These are phyloP conservation scores for Pomatorhinus ruficollis DNA, from an alignment of 2,113 vertebrate genomes.

Conservation along the genomic window DNA sequence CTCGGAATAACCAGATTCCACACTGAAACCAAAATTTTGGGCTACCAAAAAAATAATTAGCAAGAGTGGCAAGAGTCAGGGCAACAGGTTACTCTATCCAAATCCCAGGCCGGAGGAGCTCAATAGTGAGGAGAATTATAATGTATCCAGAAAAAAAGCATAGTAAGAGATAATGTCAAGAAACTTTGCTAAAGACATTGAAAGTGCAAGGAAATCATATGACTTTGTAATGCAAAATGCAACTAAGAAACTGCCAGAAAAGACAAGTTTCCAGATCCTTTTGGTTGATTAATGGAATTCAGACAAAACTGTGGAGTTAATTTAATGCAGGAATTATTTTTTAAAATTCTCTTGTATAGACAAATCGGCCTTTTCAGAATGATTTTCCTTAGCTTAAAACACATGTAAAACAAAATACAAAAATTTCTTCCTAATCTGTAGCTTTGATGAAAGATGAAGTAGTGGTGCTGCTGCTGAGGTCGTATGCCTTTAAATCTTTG, in stretches of 20 bases:
- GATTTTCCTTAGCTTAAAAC: not conserved
- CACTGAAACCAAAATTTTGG: not conserved
- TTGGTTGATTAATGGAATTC: not conserved
- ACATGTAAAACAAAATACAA: not conserved
- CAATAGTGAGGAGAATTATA: not conserved
- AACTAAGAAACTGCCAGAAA: not conserved
- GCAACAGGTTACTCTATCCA: not conserved
- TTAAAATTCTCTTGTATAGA: not conserved
- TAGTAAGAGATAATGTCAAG: not conserved
- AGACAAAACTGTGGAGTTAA: not conserved
- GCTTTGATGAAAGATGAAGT: not conserved
- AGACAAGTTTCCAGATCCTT: not conserved
- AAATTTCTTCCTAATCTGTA: not conserved
- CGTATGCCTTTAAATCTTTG: not conserved
- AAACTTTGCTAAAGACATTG: not conserved
- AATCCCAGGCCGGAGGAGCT: not conserved
- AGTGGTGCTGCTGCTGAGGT: not conserved
- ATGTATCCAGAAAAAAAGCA: not conserved
- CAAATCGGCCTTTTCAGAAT: not conserved
- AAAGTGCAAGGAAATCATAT: not conserved
- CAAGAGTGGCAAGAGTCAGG: not conserved
- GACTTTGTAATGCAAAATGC: not conserved
- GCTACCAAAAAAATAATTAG: not conserved
- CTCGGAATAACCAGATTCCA: not conserved
- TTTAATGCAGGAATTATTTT: not conserved